Evolutionary conservation across 2,113 vertebrate species (phyloP), one percentile per base, ranked within the genome.

Genomic region (Serinus canaria): DNA sequence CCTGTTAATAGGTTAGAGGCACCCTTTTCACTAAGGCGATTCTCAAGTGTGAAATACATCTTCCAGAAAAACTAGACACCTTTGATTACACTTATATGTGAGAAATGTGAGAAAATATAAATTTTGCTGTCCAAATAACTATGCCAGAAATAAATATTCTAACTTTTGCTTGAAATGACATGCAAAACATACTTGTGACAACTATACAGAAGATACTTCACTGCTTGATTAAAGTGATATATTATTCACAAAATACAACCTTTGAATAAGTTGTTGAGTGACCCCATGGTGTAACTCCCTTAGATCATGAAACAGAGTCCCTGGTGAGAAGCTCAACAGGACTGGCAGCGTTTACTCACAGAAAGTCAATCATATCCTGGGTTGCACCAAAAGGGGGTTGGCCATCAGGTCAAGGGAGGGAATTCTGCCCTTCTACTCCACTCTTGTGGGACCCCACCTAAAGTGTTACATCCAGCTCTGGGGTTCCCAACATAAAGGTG

Each of bases 21-120:
- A 75, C 56, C 35, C 44, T 76, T 67, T 53, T 46, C 77, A 92
- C 5, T 11, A 53, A 82, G 67, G 46, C 41, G 68, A 93, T 46
- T 94, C 68, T 87, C 35, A 41, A 47, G 53, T 60, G 31, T 44
- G 81, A 96, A 95, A 95, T 53, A 80, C 50, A 82, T 59, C 12
- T 92, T 77, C 82, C 64, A 93, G 68, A 96, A 95, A 94, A 92
- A 58, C 11, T 30, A 74, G 83, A 82, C 44, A 41, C 47, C 64
- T 93, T 87, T 64, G 63, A 69, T 90, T 92, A 80, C 37, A 89
- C 24, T 39, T 89, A 9, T 6, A 74, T 52, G 63, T 94, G 66
- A 90, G 72, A 97, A 95, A 93, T 59, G 11, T 50, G 59, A 89
- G 19, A 81, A 93, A 70, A 83, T 18, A 75, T 1, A 82, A 84